Base-by-base conservation (phyloP, 2,113 vertebrate species). In the Corythaixoides concolor region DNA sequence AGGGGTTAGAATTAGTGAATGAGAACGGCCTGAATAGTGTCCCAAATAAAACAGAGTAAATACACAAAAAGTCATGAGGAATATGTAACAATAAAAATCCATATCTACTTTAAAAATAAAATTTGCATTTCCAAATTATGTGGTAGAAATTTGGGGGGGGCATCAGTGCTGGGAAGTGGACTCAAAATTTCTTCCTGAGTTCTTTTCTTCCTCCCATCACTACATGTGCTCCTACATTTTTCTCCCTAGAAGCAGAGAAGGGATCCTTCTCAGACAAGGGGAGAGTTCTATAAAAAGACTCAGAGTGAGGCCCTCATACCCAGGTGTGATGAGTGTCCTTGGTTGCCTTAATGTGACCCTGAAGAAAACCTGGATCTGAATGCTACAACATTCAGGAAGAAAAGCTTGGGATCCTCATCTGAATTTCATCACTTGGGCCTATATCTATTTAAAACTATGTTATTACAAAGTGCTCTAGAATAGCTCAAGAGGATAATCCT, bases 401-500 rank as follows among this genome's bases (percentile, higher is more conserved):
- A 81, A 95, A 90, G 28, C 39, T 92, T 90, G 80, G 60, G 26
- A 73, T 81, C 33, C 64, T 95, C 50, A 68, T 58, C 24, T 89
- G 64, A 81, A 75, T 92, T 90, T 85, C 88, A 56, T 80, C 24
- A 39, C 72, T 93, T 81, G 60, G 41, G 66, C 12, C 33, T 15
- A 2, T 78, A 62, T 76, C 64, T 91, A 67, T 93, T 95, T 92
- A 92, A 96, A 96, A 75, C 32, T 49, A 15, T 30, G 6, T 75
- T 90, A 96, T 91, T 95, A 91, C 43, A 30, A 88, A 94, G 60
- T 91, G 52, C 63, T 93, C 80, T 85, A 90, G 85, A 91, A 80
- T 63, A 97, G 67, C 89, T 90, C 80, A 69, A 75, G 88, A 93
- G 89, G 66, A 90, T 86, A 96, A 94, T 95, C 86, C 75, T 94